Base-by-base conservation (phyloP, 2,797 vertebrate genomes). In the Etheostoma nigrum region DNA sequence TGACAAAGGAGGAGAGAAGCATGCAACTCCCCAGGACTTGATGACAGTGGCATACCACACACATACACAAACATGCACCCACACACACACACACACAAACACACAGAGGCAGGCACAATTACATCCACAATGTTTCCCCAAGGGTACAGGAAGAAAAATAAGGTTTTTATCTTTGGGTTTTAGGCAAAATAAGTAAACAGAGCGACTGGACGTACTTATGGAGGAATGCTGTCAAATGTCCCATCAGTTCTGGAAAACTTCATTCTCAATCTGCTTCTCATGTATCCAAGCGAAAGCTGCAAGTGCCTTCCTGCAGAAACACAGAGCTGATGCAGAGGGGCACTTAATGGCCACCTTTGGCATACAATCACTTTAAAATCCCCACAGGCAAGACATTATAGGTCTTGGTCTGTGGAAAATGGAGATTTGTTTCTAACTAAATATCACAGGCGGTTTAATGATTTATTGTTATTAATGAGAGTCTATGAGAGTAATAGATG, bases 181-280 rank as follows among this genome's bases (percentile, higher is more conserved):
- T 6, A 51, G 76, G 79, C 67, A 82, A 87, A 88, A 87, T 63
- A 76, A 64, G 78, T 79, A 86, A 88, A 70, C 47, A 45, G 42
- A 67, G 79, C 16, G 6, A 36, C 60, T 68, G 62, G 60, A 69
- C 21, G 1, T 73, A 78, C 66, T 81, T 72, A 54, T 78, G 61
- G 54, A 79, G 72, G 65, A 84, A 81, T 80, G 67, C 14, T 49
- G 44, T 12, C 0, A 6, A 72, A 73, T 49, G 36, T 61, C 49
- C 9, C 59, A 54, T 76, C 67, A 30, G 60, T 19, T 79, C 79
- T 86, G 77, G 66, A 83, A 68, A 81, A 44, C 58, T 53, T 76
- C 45, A 27, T 57, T 74, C 67, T 63, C 1, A 57, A 58, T 45
- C 30, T 68, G 40, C 61, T 71, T 81, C 59, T 77, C 64, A 63